phyloP scores from a whole-genome alignment of 2,888 invertebrate genomes.

The Folsomia candida region DNA sequence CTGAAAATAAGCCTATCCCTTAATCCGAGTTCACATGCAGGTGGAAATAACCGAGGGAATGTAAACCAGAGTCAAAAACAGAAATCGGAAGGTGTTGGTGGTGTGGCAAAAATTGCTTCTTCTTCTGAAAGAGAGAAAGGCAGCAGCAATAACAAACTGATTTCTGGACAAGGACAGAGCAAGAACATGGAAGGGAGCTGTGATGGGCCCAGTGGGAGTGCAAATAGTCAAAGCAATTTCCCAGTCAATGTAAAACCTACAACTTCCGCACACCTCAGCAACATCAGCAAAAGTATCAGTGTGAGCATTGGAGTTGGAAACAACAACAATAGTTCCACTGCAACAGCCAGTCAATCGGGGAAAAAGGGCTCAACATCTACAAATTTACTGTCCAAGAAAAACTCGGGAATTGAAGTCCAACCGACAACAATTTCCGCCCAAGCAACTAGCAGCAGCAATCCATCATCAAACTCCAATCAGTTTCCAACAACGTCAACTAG shows the following conservation, averaged over 20 bases:
- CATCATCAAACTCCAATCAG: constrained; percentile 29
- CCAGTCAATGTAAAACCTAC: constrained; percentile 19
- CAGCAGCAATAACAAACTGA: not conserved
- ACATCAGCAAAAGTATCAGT: constrained; percentile 42
- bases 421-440: constrained; percentile 31
- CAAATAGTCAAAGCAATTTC: constrained; percentile 8
- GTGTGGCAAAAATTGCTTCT: constrained; percentile 19
- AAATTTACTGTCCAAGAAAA: constrained; percentile 37
- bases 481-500: too few species aligned
- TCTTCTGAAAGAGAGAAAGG: constrained; percentile 9
- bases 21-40: constrained; percentile 19
- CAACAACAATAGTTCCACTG: constrained; percentile 6
- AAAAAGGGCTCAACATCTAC: constrained; percentile 12
- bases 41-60: constrained; percentile 9
- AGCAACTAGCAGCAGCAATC: constrained; percentile 34
- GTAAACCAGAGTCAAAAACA: constrained; percentile 39
- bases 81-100: constrained; percentile 11
- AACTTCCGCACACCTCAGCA: constrained; percentile 41
- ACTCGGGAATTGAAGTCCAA: constrained; percentile 45
- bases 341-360: constrained; percentile 3
- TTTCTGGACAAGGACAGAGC: not conserved
- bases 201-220: constrained; percentile 23
- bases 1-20: constrained; percentile 37
- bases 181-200: constrained; percentile 15
- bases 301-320: constrained; percentile 27